Base-by-base conservation (phyloP, 2,797 vertebrate genomes). In the Bucorvus abyssinicus region DNA sequence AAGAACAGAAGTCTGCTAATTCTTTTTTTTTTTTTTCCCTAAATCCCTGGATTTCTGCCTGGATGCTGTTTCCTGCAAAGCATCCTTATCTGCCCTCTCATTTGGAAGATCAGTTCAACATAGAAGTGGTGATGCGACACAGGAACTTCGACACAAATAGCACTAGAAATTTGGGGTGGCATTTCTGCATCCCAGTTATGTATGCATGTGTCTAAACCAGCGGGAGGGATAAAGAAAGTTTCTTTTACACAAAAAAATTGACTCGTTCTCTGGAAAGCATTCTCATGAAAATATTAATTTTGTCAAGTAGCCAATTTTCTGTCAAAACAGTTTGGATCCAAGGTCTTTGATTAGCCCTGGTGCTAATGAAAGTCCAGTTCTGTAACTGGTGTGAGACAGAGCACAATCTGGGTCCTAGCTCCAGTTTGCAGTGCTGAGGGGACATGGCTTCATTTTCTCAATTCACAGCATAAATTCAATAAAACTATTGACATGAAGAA, bases 401-500 rank as follows among this genome's bases (percentile, higher is more conserved):
- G 84, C 42, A 55, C 45, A 71, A 15, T 36, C n/a, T 1, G 5
- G 78, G 45, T 22, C 40, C 17, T n/a, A 78, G 52, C 22, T 2
- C 29, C 49, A 71, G 34, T 32, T 34, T 67, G 50, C 1, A 14
- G 12, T 1, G 27, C 77, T 78, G 86, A 67, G 44, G 44, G 59
- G 26, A 65, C 1, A 0, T 40, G 45, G 57, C 61, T 93, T 90
- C 9, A 11, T 84, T 91, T 88, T 84, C 79, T 65, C 64, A 75
- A 14, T 64, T 84, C 52, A 7, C 32, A 82, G 67, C 34, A 34
- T 3, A 29, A 67, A 70, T 42, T 92, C 88, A 84, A 40, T 84
- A 73, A 75, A 93, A 69, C 83, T 84, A 76, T 82, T 90, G 92
- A 94, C 74, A 76, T 16, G 23, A 67, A 84, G 65, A 78, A 87